Base-by-base conservation (phyloP, 2,113 vertebrate species). In the Dascyllus trimaculatus region DNA sequence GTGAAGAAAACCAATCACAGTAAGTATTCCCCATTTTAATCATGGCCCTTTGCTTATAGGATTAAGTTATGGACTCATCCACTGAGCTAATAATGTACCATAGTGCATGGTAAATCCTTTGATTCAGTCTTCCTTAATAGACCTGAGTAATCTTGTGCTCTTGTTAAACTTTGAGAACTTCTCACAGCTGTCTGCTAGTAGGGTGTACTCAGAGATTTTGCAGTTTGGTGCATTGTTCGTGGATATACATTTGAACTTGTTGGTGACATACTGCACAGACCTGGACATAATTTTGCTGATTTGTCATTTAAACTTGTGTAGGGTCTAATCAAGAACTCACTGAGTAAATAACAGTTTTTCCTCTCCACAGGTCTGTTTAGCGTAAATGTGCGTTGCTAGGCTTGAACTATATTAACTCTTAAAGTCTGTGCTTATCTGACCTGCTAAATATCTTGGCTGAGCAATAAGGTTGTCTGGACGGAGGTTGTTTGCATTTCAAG, bases 21-120 rank as follows among this genome's bases (percentile, higher is more conserved):
- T 94, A 92, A 93, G 93, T 94, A 94, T 89, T 85, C 89, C 90
- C 89, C 82, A 90, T 88, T 86, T 91, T 92, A 82, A 90, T 88
- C n/a, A 52, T 70, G 90, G 84, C 87, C 89, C 88, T 85, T 82
- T 87, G 71, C 61, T 80, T 72, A 1, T 74, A 77, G 66, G 57
- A 25, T 59, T 59, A 38, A 80, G n/a, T 62, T 57, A 5, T 77
- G 19, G 71, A 77, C 58, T 82, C 52, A 25, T 71, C 11, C 56
- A 60, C 24, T 56, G 9, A 70, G 80, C 54, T 89, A 61, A 81
- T 58, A 70, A 40, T 88, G 70, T 81, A 21, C 70, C 75, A 68
- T 64, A 76, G 59, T 88, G 84, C 89, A 86, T 88, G 75, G 82
- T 88, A 29, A 81, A 61, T 45, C 71, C 40, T 81, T 73, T 67